phyloP scores from a whole-genome alignment of 2,113 vertebrate genomes.

The Platysternon megacephalum region DNA sequence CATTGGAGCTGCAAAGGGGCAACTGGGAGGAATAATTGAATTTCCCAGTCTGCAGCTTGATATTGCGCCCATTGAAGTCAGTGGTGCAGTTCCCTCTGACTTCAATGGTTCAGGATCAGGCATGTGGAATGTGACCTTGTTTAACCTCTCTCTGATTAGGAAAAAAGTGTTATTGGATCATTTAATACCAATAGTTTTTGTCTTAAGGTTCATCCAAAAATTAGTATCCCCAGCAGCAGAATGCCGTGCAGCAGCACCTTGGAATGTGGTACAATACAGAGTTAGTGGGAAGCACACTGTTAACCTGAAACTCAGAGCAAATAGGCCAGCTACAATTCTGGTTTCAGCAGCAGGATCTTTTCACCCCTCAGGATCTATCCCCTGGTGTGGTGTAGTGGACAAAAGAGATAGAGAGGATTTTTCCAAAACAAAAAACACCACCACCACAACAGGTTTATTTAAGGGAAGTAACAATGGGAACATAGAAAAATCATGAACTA shows the following conservation, averaged over 20 bases:
- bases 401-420: no score
- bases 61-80: background rate
- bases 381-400: no score
- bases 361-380: no score
- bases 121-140: background rate
- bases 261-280: rapidly evolving
- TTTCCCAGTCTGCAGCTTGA: background rate
- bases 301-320: no score
- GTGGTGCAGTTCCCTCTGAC: background rate
- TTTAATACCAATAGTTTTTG: background rate
- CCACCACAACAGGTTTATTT: no score
- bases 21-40: background rate
- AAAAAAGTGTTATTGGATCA: background rate
- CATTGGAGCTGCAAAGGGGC: background rate
- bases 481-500: no score
- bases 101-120: background rate
- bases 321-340: no score
- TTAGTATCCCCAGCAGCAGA: background rate
- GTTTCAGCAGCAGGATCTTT: no score
- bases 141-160: background rate
- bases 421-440: no score
- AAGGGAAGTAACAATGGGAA: no score
- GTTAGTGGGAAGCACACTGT: background rate
- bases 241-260: background rate
- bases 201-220: background rate